These are phyloP conservation scores for Rhinella marina DNA, from an alignment of 2,797 vertebrate species.

Conservation along the genomic window DNA sequence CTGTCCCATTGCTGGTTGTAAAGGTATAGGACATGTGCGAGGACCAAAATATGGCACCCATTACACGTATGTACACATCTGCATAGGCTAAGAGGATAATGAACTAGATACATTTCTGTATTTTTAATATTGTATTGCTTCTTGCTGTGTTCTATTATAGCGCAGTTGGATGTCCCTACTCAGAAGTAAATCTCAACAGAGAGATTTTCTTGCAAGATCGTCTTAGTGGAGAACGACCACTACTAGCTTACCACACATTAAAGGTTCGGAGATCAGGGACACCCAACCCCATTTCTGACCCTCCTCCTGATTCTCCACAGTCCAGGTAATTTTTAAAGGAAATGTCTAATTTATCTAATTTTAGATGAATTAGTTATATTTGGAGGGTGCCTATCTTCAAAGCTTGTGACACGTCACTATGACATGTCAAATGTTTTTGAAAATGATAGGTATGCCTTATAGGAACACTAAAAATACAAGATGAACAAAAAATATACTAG, in stretches of 20 bases:
- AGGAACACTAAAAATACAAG: too few relatives aligned
- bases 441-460: too few relatives aligned
- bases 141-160: conserved; percentile 66
- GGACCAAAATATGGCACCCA: conserved; percentile 90
- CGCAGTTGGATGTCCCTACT: conserved; percentile 88
- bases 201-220: conserved; percentile 86
- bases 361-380: neutral
- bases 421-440: too few relatives aligned
- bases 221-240: conserved; percentile 81
- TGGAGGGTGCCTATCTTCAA: too few relatives aligned
- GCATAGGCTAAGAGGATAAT: neutral
- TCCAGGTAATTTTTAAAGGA: conserved; percentile 71
- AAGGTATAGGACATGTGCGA: conserved; percentile 86
- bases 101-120: neutral
- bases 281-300: conserved; percentile 64
- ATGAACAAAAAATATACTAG: too few relatives aligned
- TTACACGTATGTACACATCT: conserved; percentile 80
- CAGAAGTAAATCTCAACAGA: conserved; percentile 86
- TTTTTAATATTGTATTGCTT: neutral
- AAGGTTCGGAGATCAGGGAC: conserved; percentile 75
- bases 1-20: conserved; percentile 89
- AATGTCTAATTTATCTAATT: neutral
- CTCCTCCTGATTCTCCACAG: conserved; percentile 71
- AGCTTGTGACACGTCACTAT: too few relatives aligned
- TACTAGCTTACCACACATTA: conserved; percentile 70